A percentile compares a stretch with the other conserved stretches of the same genome.
phyloP scores from a whole-genome alignment of 1,140 invertebrate species.

The Venturia canescens region DNA sequence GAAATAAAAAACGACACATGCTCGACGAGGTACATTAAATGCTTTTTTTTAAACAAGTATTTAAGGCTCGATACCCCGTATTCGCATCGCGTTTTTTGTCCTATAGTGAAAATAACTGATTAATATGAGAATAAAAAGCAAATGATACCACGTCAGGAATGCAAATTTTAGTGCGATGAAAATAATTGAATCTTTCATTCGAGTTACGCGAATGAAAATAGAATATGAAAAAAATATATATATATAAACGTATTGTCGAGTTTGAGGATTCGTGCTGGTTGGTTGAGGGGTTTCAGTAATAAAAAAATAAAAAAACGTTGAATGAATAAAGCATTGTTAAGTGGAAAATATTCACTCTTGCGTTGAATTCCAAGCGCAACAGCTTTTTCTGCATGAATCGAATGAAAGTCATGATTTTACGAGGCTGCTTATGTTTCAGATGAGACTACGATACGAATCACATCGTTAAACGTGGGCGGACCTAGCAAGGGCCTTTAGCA shows the following conservation, averaged over 20 bases:
- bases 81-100: constrained; percentile 59
- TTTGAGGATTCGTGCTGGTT: background rate
- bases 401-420: constrained; percentile 70
- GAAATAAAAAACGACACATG: constrained; percentile 69
- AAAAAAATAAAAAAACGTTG: too few species aligned
- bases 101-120: constrained; percentile 49
- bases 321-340: constrained; percentile 7
- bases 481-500: constrained; percentile 72
- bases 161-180: background rate
- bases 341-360: constrained; percentile 39
- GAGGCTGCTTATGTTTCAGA: constrained; percentile 78
- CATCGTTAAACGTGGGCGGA: constrained; percentile 73
- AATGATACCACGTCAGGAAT: background rate
- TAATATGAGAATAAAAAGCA: background rate
- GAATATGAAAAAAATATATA: background rate
- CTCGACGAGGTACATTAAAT: constrained; percentile 54
- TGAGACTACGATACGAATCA: constrained; percentile 72
- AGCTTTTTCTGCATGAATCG: constrained; percentile 56
- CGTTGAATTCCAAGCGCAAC: constrained; percentile 49
- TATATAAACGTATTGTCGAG: background rate
- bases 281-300: background rate
- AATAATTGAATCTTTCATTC: background rate
- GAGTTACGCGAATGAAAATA: background rate
- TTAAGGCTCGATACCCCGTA: constrained; percentile 56
- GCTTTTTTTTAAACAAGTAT: constrained; percentile 46